Percentiles rank a stretch among this genome's conserved stretches.
phyloP scores from a whole-genome alignment of 2,113 vertebrate species.

The Galemys pyrenaicus region DNA sequence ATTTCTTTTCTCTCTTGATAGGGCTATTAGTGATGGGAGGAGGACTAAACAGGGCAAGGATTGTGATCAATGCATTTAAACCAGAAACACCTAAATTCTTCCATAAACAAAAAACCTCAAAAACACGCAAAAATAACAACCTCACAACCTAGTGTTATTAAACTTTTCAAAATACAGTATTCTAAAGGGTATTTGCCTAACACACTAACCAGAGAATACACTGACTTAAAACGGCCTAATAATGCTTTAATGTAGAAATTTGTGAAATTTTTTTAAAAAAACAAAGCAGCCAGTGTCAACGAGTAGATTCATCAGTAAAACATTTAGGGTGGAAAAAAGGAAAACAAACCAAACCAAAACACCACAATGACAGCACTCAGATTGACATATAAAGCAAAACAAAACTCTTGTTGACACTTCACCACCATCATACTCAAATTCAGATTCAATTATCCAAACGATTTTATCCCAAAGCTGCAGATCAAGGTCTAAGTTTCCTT shows the following conservation, averaged over 20 bases:
- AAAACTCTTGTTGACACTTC: not conserved
- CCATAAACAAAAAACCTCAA: not conserved
- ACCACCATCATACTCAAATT: not conserved
- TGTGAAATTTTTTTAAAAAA: not conserved
- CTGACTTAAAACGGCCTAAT: not conserved
- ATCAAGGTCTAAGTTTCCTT: not conserved
- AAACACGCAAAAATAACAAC: not conserved
- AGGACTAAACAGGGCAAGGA: not conserved
- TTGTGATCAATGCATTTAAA: not conserved
- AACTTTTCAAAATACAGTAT: not conserved
- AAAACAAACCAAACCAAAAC: not conserved
- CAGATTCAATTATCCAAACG: not conserved
- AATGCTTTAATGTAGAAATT: conserved; percentile 6
- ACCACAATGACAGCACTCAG: not conserved
- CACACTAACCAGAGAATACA: not conserved
- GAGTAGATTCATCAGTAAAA: not conserved
- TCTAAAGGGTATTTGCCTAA: not conserved
- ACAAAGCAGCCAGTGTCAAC: not conserved
- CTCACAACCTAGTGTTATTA: not conserved
- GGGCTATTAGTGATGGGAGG: not conserved
- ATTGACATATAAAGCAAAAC: not conserved
- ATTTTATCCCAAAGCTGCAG: not conserved
- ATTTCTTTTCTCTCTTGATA: not conserved
- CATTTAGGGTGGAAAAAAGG: not conserved
- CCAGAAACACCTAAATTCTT: not conserved